Evolutionary conservation across 2,888 invertebrate species (phyloP), one percentile per base, ranked within the genome.

Genomic region (Cataglyphis livida): DNA sequence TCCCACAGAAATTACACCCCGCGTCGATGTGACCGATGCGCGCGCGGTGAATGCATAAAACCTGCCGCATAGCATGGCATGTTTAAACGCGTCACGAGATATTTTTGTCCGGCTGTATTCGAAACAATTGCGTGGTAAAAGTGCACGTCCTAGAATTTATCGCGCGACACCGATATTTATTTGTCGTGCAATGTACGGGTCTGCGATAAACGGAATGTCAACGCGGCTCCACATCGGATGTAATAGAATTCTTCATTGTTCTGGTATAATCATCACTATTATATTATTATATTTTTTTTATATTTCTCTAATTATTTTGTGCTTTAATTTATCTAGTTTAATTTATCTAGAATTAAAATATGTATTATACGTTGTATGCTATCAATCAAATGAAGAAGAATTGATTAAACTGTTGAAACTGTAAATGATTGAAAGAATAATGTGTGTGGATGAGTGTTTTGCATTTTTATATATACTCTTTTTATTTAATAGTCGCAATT

Each of bases 131-230:
- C 28, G 10, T 54, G 57, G 61, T 59, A 71, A 81, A 75, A 75
- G 32, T 75, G 62, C 59, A 64, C 68, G 59, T 71, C 35, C 38
- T 38, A 32, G 44, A 81, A 88, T 87, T 88, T 71, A 66, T 84
- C 71, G 82, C 68, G 65, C 71, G 71, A 35, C 59, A 70, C 25
- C 35, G 62, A 75, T 84, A 76, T 87, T 87, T 88, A 85, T 85
- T 84, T 78, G 57, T 54, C 70, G 68, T 48, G 18, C 61, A n/a
- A 51, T 7, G 51, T n/a, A 54, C 41, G 12, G 12, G 25, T 10
- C 28, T 12, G 28, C 70, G 51, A 66, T 82, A 78, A 82, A 76
- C 62, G 64, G 57, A 65, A 71, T 75, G 79, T 88, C 82, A 79
- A 82, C 62, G 54, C 54, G 54, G 15, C n/a, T 18, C 15, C 21